Conservation (phyloP, 2,888 invertebrate genomes). For the Meteorus cinctellus region DNA sequence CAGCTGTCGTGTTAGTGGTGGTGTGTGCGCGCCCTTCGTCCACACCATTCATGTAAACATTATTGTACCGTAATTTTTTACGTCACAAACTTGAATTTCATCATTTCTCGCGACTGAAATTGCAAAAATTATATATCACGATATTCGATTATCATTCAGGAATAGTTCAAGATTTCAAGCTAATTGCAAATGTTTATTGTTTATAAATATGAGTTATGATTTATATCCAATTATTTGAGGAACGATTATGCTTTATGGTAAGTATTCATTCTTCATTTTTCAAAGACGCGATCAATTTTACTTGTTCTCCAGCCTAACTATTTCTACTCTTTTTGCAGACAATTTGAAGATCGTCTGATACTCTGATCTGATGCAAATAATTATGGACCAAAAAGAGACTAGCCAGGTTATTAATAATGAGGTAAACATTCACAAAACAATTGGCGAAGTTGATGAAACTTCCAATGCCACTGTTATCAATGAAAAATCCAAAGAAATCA, state of each 20-base stretch:
- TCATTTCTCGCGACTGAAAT: neutral
- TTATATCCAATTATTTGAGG: neutral
- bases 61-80: neutral
- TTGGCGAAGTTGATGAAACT: neutral
- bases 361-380: neutral
- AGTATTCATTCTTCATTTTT: neutral
- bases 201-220: slow-evolving; percentile 24
- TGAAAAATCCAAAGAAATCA: neutral
- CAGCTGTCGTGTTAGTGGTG: slow-evolving; percentile 19
- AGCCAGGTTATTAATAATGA: neutral
- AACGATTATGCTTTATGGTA: slow-evolving; percentile 29
- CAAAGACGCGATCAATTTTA: neutral
- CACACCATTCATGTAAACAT: slow-evolving; percentile 38
- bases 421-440: neutral
- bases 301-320: neutral
- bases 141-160: neutral
- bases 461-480: neutral
- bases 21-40: slow-evolving; percentile 27
- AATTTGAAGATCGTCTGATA: slow-evolving; percentile 5
- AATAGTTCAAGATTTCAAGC: neutral
- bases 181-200: neutral
- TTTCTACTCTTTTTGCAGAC: slow-evolving; percentile 4
- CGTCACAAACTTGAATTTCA: neutral
- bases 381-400: slow-evolving; percentile 19
- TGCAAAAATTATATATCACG: neutral